These are phyloP conservation scores for Salvelinus fontinalis DNA, from an alignment of 2,113 vertebrate genomes.

Conservation along the genomic window DNA sequence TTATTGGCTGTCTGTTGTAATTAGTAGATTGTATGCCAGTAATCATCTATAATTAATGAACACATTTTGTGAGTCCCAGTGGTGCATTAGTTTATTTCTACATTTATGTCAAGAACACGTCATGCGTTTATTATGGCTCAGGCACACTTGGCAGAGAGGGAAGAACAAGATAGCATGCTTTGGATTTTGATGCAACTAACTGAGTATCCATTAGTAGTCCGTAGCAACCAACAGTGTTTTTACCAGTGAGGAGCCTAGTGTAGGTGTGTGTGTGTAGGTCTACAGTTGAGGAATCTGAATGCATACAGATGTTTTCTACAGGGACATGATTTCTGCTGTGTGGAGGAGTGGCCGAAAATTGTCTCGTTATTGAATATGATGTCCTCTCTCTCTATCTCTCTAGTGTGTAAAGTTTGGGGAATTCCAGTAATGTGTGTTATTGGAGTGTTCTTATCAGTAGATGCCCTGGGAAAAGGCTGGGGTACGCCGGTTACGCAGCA, in stretches of 20 bases:
- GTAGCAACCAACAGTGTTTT: conserved; percentile 58
- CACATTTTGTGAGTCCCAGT: not conserved
- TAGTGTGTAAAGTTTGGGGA: not conserved
- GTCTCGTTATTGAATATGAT: conserved; percentile 25
- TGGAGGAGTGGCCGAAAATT: conserved; percentile 30
- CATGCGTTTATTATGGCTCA: conserved; percentile 23
- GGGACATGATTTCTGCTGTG: conserved; percentile 17
- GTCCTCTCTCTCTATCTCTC: conserved; percentile 7
- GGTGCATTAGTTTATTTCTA: not conserved
- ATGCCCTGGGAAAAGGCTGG: no score
- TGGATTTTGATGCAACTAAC: conserved; percentile 23
- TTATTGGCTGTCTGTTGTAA: not conserved
- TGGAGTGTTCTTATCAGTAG: not conserved
- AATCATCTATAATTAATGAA: conserved; percentile 2
- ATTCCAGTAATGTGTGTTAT: conserved; percentile 18
- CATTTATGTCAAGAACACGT: not conserved
- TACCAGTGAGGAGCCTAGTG: not conserved
- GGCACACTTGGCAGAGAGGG: conserved; percentile 9
- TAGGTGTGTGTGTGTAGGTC: not conserved
- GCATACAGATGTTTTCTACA: conserved; percentile 35
- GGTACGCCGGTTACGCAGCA: no score
- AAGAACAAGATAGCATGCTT: not conserved
- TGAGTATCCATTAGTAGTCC: conserved; percentile 57
- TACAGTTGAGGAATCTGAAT: conserved; percentile 4
- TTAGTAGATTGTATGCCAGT: not conserved